phyloP scores from a whole-genome alignment of 2,113 vertebrate genomes.

The Syrmaticus mikado region DNA sequence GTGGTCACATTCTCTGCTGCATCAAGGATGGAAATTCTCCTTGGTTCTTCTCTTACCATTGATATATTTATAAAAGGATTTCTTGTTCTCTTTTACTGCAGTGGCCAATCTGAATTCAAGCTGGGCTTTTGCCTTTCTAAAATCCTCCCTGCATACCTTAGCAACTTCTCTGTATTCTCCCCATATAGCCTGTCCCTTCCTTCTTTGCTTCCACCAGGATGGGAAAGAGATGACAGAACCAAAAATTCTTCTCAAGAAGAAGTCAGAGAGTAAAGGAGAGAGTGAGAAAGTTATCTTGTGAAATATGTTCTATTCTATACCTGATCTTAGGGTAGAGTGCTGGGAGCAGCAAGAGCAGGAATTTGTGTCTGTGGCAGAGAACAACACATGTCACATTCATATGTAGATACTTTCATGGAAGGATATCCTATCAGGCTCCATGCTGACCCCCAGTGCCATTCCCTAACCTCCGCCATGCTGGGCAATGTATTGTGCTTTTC shows the following conservation, averaged over 20 bases:
- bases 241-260: neutral
- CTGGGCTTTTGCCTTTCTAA: too few relatives aligned
- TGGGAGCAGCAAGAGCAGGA: neutral
- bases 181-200: too few relatives aligned
- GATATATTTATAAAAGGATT: too few relatives aligned
- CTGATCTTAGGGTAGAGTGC: neutral
- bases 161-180: too few relatives aligned
- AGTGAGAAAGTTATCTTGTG: neutral
- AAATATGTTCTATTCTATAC: neutral
- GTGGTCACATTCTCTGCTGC: too few relatives aligned
- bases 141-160: too few relatives aligned
- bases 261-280: neutral
- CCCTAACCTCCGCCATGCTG: rapidly evolving
- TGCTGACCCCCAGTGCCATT: neutral
- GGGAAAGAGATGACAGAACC: neutral
- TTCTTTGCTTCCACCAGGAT: neutral
- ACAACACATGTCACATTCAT: neutral
- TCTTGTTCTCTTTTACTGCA: too few relatives aligned
- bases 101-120: too few relatives aligned
- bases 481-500: neutral
- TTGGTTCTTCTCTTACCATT: too few relatives aligned
- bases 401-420: neutral
- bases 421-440: neutral
- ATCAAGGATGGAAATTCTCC: too few relatives aligned
- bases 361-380: neutral